phyloP scores from a whole-genome alignment of 2,113 vertebrate genomes.

The Osmerus eperlanus region DNA sequence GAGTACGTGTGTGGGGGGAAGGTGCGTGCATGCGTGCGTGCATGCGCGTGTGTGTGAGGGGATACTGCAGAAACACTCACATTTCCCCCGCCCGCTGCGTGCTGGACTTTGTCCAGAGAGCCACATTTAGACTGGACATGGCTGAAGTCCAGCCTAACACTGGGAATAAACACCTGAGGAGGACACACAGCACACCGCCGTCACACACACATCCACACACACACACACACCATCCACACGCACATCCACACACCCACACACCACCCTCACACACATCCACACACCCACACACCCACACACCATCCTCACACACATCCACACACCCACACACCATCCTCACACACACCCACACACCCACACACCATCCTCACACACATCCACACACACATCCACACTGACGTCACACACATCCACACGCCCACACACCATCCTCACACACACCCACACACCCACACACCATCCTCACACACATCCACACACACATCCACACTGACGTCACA shows the following conservation, averaged over 20 bases:
- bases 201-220: constrained; percentile 7
- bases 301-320: not conserved
- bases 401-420: not conserved
- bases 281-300: not conserved
- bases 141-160: constrained; percentile 72
- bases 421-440: not conserved
- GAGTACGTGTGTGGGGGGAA: not conserved
- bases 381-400: too few species aligned
- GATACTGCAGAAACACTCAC: constrained; percentile 52
- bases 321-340: not conserved
- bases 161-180: constrained; percentile 71
- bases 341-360: constrained; percentile 5
- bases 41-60: not conserved
- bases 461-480: too few species aligned
- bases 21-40: not conserved
- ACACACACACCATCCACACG: constrained; percentile 14
- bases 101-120: constrained; percentile 68
- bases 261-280: not conserved
- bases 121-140: constrained; percentile 72
- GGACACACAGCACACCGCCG: constrained; percentile 41
- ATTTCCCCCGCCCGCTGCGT: constrained; percentile 63
- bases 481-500: too few species aligned
- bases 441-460: too few species aligned
- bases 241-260: constrained; percentile 8
- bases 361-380: not conserved